Percentiles rank a stretch among this genome's conserved stretches.
Evolutionary conservation across 1,140 invertebrate genomes (phyloP).

Genomic region (Drosophila insularis): DNA sequence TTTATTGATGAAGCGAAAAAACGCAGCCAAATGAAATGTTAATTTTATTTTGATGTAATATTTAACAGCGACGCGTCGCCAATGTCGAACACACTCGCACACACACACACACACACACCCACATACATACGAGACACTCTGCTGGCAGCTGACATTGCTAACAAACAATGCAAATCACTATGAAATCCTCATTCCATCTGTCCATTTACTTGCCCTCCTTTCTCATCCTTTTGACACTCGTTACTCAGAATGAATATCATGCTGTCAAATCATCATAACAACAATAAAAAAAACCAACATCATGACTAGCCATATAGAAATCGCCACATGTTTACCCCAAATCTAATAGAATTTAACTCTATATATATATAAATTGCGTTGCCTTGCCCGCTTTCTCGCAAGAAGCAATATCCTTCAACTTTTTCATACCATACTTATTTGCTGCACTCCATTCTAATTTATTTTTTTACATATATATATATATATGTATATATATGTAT

Average conservation of each 20-base stretch:
- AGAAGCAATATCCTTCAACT: background rate
- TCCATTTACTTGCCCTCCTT: background rate
- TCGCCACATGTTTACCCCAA: background rate
- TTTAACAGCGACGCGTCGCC: conserved; percentile 56
- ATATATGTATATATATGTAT: no score
- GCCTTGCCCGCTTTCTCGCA: background rate
- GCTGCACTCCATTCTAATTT: background rate
- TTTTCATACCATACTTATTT: conserved; percentile 2
- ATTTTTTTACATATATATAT: no score
- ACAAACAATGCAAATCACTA: conserved; percentile 75
- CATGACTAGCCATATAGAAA: conserved; percentile 37
- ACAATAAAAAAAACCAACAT: conserved; percentile 28
- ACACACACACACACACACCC: conserved; percentile 4
- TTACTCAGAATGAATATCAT: conserved; percentile 43
- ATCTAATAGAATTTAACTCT: background rate
- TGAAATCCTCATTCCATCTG: conserved; percentile 8
- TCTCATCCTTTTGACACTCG: no score
- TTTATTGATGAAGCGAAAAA: conserved; percentile 75
- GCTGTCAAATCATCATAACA: conserved; percentile 59
- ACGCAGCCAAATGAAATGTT: conserved; percentile 73
- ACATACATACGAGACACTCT: conserved; percentile 19
- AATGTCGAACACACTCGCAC: conserved; percentile 4
- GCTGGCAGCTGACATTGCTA: conserved; percentile 71
- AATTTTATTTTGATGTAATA: conserved; percentile 71
- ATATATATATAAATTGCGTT: background rate